These are phyloP conservation scores for Mesitornis unicolor DNA, from an alignment of 2,113 vertebrate species.

Conservation along the genomic window DNA sequence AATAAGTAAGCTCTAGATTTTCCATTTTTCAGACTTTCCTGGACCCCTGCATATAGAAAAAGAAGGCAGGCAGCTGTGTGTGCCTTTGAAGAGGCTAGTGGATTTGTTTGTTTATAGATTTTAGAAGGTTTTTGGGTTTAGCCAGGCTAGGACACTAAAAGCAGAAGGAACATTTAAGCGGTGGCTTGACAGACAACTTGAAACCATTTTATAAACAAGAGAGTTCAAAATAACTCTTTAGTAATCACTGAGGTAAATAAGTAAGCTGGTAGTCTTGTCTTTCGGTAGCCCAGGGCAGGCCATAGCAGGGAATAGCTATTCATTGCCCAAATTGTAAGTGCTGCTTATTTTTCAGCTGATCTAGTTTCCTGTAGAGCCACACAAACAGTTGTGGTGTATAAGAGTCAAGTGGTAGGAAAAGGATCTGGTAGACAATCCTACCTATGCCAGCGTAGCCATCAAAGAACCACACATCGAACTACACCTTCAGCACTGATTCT, in stretches of 20 bases:
- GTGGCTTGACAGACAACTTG: background rate
- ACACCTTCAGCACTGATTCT: background rate
- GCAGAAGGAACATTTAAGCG: background rate
- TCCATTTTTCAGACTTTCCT: background rate
- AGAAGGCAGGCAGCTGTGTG: background rate
- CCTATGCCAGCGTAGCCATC: background rate
- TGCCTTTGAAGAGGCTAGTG: background rate
- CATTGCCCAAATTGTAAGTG: background rate
- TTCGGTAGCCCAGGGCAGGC: background rate
- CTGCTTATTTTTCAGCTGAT: background rate
- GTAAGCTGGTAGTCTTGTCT: background rate
- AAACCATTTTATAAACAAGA: background rate
- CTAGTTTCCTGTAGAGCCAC: background rate
- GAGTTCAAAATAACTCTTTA: background rate
- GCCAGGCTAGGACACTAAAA: background rate
- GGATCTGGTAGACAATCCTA: background rate
- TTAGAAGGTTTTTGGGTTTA: background rate
- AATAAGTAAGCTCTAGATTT: background rate
- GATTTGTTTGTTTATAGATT: background rate
- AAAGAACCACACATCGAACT: background rate
- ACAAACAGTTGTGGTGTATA: background rate
- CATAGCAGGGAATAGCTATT: background rate
- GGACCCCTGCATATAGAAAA: background rate
- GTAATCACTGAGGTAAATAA: background rate
- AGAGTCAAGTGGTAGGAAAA: background rate